A percentile compares a stretch with the other conserved stretches of the same genome.
Evolutionary conservation across 2,113 vertebrate genomes (phyloP).

Genomic region (Rhineura floridana): DNA sequence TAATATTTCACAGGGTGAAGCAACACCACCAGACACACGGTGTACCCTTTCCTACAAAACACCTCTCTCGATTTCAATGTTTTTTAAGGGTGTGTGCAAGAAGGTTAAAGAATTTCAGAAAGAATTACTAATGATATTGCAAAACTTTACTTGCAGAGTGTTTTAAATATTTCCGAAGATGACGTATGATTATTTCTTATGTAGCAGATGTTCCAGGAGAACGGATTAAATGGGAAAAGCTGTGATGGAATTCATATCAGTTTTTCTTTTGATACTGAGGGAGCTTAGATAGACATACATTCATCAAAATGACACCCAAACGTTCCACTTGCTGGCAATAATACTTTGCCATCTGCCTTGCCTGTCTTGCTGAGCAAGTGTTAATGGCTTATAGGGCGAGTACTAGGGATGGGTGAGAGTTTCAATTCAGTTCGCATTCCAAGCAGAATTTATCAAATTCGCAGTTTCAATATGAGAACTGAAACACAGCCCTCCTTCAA

Average conservation of each 20-base stretch:
- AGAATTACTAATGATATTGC: slow-evolving; percentile 3
- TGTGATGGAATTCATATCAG: neutral
- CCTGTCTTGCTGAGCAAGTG: neutral
- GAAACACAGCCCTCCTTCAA: too few relatives aligned
- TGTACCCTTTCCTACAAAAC: neutral
- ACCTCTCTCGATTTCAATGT: slow-evolving; percentile 6
- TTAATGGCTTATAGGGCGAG: neutral
- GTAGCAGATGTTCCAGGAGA: neutral
- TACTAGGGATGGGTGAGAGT: too few relatives aligned
- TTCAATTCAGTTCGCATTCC: too few relatives aligned
- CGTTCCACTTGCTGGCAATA: too few relatives aligned
- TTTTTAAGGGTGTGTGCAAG: neutral
- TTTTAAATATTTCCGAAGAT: slow-evolving; percentile 1
- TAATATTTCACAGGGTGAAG: slow-evolving; percentile 1
- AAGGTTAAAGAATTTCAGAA: neutral
- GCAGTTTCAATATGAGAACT: too few relatives aligned
- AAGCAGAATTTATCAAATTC: too few relatives aligned
- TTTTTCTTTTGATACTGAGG: neutral
- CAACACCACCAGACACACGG: neutral
- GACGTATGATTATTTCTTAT: neutral
- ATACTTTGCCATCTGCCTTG: neutral
- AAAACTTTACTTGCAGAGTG: slow-evolving; percentile 14
- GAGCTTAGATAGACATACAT: neutral
- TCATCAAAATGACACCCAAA: neutral
- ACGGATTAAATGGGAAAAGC: neutral